These are phyloP conservation scores for Tetragonula clypearis DNA, from an alignment of 1,140 invertebrate genomes.

Conservation along the genomic window DNA sequence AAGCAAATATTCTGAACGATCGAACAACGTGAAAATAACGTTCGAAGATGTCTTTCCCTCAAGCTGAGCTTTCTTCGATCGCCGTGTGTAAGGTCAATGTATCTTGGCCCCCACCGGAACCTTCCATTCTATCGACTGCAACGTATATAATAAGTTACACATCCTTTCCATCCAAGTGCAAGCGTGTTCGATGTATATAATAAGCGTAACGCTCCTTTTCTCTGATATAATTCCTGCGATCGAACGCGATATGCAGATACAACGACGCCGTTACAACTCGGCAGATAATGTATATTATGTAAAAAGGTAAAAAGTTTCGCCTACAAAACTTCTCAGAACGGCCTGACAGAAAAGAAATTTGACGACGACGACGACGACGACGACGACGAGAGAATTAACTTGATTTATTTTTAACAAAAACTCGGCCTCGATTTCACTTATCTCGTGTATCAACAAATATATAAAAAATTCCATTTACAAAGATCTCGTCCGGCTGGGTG, in stretches of 20 bases:
- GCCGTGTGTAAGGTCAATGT: slow-evolving; percentile 26
- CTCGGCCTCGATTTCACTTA: background rate
- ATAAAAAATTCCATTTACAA: background rate
- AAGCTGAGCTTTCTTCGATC: slow-evolving; percentile 27
- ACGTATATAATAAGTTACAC: slow-evolving; percentile 24
- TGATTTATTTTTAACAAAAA: background rate
- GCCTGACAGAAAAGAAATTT: background rate
- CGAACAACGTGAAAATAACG: background rate
- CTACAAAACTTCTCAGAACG: background rate
- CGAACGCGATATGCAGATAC: slow-evolving; percentile 1
- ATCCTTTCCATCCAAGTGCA: slow-evolving; percentile 7
- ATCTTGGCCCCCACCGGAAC: slow-evolving; percentile 11
- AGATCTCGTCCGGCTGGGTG: background rate
- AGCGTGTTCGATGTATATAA: slow-evolving; percentile 23
- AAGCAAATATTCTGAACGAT: background rate
- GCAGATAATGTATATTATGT: background rate
- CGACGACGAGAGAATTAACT: background rate
- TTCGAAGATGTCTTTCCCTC: slow-evolving; percentile 8
- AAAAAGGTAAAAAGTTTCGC: background rate
- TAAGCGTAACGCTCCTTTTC: slow-evolving; percentile 4
- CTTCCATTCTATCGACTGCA: slow-evolving; percentile 24
- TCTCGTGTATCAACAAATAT: background rate
- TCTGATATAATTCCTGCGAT: slow-evolving; percentile 5
- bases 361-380: too few relatives aligned
- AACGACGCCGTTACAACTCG: background rate